Conservation (phyloP, 2,888 invertebrate genomes). For the Steinernema hermaphroditum region DNA sequence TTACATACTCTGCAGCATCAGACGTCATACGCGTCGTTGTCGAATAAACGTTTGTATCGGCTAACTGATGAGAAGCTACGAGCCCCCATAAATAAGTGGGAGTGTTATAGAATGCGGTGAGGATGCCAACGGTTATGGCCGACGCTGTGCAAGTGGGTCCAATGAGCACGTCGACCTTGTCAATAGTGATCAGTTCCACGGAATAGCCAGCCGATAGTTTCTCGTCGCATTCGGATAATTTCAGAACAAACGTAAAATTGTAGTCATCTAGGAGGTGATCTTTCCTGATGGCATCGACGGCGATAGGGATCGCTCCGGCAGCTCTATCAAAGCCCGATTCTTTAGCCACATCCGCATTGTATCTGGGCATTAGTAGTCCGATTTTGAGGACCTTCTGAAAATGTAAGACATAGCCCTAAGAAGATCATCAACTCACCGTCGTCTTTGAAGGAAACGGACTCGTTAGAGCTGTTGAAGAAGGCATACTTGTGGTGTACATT, state of each 20-base stretch:
- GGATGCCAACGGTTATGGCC: neutral
- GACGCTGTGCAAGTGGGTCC: slow-evolving; percentile 48
- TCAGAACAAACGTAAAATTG: neutral
- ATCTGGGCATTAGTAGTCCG: neutral
- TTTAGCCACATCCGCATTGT: neutral
- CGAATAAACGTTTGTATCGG: slow-evolving; percentile 40
- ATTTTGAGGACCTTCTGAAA: neutral
- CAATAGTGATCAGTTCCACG: slow-evolving; percentile 36
- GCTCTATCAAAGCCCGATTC: neutral
- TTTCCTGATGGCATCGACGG: neutral
- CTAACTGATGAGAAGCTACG: slow-evolving; percentile 37
- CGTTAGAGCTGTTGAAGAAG: too few relatives aligned
- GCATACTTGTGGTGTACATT: too few relatives aligned
- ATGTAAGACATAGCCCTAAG: too few relatives aligned
- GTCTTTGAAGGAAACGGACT: neutral
- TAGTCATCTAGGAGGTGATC: neutral
- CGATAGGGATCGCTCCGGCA: neutral
- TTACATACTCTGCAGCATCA: neutral
- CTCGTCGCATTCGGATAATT: neutral
- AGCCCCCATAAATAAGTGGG: slow-evolving; percentile 47
- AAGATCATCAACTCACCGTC: too few relatives aligned
- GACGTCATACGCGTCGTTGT: slow-evolving; percentile 15
- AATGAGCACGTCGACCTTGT: slow-evolving; percentile 47
- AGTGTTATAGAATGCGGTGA: slow-evolving; percentile 40
- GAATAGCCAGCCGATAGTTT: slow-evolving; percentile 44